Base-by-base conservation (phyloP, 2,797 vertebrate species). In the Schizopygopsis pylzovi region DNA sequence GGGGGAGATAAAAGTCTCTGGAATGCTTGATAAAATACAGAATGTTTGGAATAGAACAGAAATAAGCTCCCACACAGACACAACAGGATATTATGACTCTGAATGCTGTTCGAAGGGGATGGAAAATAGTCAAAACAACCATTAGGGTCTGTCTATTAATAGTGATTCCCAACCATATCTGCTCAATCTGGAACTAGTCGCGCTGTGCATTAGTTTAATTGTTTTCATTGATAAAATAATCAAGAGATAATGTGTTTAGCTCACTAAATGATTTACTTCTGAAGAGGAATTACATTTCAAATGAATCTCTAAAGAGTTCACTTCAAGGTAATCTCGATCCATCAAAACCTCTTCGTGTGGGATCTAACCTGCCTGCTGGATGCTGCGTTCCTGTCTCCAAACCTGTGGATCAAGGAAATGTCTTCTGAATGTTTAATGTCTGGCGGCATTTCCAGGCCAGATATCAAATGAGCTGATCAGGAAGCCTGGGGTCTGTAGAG, bases 351-450 rank as follows among this genome's bases (percentile, higher is more conserved):
- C 22, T 41, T 67, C 11, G 59, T 39, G 10, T 37, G 83, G 25
- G 83, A 59, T 79, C 70, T 82, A 85, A 83, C 71, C 65, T 49
- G 41, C 59, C 81, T 83, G 75, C 72, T 73, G 45, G 83, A 83
- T 88, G 71, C 77, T 39, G 20, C 65, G n/a, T 84, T 79, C 75
- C 76, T 49, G 20, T 73, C 71, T 79, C 59, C 61, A 77, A 85
- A 75, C 65, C 67, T 80, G 70, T 65, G 68, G 56, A 59, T 56
- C 68, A 67, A 81, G 83, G 84, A 86, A 86, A 81, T 39, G 85
- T 79, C 82, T 85, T 65, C 33, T 85, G 87, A 89, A 90, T 88
- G 82, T 88, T 88, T 88, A 67, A 90, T 85, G 54, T 73, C 56
- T 82, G 76, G 81, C 68, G 81, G 20, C 39, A 63, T 41, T 73